phyloP scores from a whole-genome alignment of 2,797 vertebrate genomes.

The Natrix natrix region DNA sequence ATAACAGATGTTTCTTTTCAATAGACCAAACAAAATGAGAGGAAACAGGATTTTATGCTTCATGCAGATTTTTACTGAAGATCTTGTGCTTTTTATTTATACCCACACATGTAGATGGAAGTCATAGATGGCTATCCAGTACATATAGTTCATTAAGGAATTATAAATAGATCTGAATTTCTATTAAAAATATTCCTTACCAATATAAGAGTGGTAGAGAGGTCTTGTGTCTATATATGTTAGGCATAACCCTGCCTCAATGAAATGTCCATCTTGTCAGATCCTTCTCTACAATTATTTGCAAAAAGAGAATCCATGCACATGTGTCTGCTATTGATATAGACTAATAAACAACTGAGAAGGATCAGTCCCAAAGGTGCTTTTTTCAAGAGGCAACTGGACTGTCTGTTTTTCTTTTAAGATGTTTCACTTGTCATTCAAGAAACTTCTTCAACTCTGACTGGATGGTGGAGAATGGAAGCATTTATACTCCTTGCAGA shows the following conservation, averaged over 20 bases:
- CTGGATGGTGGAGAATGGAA: too few species aligned
- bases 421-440: too few species aligned
- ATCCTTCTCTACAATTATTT: not conserved
- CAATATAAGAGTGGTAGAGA: accelerated
- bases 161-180: not conserved
- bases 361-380: not conserved
- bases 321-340: not conserved
- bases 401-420: too few species aligned
- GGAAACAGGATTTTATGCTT: slow-evolving; percentile 49
- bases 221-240: not conserved
- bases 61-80: slow-evolving; percentile 32
- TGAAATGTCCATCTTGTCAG: not conserved
- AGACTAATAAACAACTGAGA: not conserved
- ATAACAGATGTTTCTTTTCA: slow-evolving; percentile 65
- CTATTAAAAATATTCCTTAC: not conserved
- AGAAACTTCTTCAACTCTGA: too few species aligned
- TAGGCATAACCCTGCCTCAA: not conserved
- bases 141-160: not conserved
- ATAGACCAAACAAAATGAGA: slow-evolving; percentile 59
- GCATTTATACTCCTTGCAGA: too few species aligned
- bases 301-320: not conserved
- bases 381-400: too few species aligned
- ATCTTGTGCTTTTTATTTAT: slow-evolving; percentile 29
- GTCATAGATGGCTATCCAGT: not conserved
- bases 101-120: not conserved